Evolutionary conservation across 1,140 invertebrate genomes (phyloP).

Genomic region (Rhagoletis zephyria): DNA sequence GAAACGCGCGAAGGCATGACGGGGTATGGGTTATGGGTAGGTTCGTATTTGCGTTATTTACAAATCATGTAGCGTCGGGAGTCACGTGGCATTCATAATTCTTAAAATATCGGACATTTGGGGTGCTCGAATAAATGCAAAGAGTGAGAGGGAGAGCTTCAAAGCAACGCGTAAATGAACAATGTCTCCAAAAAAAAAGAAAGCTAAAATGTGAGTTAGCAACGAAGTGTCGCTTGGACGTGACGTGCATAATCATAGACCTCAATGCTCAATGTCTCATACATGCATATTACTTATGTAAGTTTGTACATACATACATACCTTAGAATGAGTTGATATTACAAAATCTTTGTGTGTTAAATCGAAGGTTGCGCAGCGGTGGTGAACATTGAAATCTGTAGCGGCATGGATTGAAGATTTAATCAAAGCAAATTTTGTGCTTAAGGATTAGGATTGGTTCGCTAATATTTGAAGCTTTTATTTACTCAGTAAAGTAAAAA

Average conservation of each 20-base stretch:
- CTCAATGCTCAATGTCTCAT: not conserved
- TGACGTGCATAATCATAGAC: not conserved
- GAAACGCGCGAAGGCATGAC: no score
- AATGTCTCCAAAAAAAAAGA: not conserved
- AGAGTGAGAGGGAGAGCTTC: not conserved
- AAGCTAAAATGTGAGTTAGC: not conserved
- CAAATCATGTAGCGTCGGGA: conserved; percentile 60
- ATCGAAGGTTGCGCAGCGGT: not conserved
- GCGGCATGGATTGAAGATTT: not conserved
- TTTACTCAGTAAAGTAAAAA: no score
- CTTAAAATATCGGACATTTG: conserved; percentile 67
- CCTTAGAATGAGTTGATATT: not conserved
- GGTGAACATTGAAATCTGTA: not conserved
- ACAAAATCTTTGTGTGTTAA: not conserved
- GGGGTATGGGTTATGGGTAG: no score
- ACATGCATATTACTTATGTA: not conserved
- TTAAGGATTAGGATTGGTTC: no score
- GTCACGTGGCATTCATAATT: conserved; percentile 73
- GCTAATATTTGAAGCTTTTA: no score
- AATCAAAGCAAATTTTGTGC: not conserved
- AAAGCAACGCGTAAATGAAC: conserved; percentile 15
- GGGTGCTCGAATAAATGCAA: not conserved
- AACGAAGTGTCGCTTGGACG: conserved; percentile 30
- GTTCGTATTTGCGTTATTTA: conserved; percentile 52
- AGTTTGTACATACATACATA: not conserved